Evolutionary conservation across 1,140 invertebrate species (phyloP), one percentile per base, ranked within the genome.

Genomic region (Zaprionus capensis): DNA sequence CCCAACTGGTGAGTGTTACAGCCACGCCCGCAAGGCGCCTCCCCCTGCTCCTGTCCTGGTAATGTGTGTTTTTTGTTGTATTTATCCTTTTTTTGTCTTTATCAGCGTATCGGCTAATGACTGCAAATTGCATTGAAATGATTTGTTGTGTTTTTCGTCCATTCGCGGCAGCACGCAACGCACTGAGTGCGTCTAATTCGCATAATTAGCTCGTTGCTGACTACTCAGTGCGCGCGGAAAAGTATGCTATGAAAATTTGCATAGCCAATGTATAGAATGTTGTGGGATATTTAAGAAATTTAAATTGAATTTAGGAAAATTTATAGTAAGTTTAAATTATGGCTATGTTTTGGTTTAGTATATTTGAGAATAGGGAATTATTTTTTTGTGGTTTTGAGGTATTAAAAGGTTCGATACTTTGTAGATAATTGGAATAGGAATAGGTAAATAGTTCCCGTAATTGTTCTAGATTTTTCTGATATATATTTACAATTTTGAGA

Each of bases 91-190:
- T 78, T 65, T 49, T 61, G 22, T 64, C 31, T 59, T 36, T 56
- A 57, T 57, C 67, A 49, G 38, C 5, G 22, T 31, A 49, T 51
- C 41, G 22, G 57, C 70, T 80, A 86, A 86, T 83, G 74, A 59
- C 55, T 81, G 74, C 64, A 68, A 87, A 85, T 85, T 76, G 77
- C 66, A 76, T 70, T 76, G 20, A 70, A 78, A 88, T 87, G 64
- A 88, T 88, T 87, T 80, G 51, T 73, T 71, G 53, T 51, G 46
- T 51, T 49, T 44, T 49, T 26, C 41, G 17, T 11, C 4, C 24
- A 57, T 44, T 17, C 15, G 41, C 41, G 7, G 41, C 5, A 41
- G 38, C 38, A 41, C 38, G 38, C 38, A n/a, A 24, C 28, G 15
- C 28, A 20, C 28, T 57, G 55, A 17, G 55, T 57, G 55, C 55